Evolutionary conservation across 2,888 invertebrate species (phyloP).

Genomic region (Drosophila lutescens): DNA sequence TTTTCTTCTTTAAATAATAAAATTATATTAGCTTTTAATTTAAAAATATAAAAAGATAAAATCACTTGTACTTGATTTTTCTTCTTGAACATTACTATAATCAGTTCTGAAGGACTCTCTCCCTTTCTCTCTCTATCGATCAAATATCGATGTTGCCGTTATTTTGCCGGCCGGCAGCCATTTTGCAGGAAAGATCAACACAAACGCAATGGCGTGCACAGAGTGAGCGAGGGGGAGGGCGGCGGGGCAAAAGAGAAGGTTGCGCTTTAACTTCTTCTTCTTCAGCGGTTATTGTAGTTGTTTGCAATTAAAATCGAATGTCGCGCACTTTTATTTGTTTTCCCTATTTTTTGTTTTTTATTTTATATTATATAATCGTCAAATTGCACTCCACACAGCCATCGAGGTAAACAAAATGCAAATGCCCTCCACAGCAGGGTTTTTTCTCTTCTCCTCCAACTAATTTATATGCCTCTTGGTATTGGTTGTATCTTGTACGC

Average conservation of each 20-base stretch:
- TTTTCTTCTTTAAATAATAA: no score
- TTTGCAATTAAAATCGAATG: slow-evolving; percentile 73
- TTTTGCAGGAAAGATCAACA: slow-evolving; percentile 60
- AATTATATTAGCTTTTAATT: no score
- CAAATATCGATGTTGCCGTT: slow-evolving; percentile 4
- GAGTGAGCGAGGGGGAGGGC: neutral
- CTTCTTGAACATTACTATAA: no score
- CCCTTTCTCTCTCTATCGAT: neutral
- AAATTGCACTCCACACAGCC: slow-evolving; percentile 72
- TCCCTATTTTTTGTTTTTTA: slow-evolving; percentile 2
- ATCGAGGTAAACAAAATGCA: slow-evolving; percentile 62
- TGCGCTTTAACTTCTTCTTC: slow-evolving; percentile 9
- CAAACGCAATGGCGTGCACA: neutral
- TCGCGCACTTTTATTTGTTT: slow-evolving; percentile 61
- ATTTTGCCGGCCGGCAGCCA: slow-evolving; percentile 41
- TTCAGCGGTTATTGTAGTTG: slow-evolving; percentile 56
- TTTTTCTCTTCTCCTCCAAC: slow-evolving; percentile 4
- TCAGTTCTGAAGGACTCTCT: neutral
- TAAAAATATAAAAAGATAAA: no score
- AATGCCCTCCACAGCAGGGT: slow-evolving; percentile 22
- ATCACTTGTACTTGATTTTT: no score
- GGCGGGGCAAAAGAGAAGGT: neutral
- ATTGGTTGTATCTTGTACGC: slow-evolving; percentile 12
- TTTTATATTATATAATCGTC: slow-evolving; percentile 68
- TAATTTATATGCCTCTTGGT: slow-evolving; percentile 15